Percentiles rank a stretch among this genome's conserved stretches.
Conservation (phyloP, 1,140 invertebrate species). For the Drosophila arizonae region DNA sequence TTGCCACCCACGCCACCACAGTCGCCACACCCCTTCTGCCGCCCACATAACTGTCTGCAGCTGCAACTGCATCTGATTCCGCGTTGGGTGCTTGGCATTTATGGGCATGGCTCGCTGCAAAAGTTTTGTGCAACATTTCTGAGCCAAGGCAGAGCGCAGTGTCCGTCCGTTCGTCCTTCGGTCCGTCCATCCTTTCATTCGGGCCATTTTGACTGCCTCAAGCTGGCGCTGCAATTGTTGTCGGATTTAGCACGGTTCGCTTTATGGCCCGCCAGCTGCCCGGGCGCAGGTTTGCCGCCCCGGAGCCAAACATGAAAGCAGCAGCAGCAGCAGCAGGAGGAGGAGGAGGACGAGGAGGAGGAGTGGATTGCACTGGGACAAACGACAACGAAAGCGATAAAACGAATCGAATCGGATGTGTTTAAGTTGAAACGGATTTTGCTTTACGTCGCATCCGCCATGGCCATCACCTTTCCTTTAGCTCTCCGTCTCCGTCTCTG, state of each 20-base stretch:
- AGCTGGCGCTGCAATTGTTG: conserved; percentile 58
- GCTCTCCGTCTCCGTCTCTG: too few relatives aligned
- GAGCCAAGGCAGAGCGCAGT: conserved; percentile 7
- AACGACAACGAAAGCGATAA: conserved; percentile 30
- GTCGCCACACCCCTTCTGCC: not conserved
- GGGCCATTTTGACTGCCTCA: conserved; percentile 53
- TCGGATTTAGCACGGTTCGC: conserved; percentile 64
- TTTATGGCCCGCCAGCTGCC: conserved; percentile 61
- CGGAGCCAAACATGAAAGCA: too few relatives aligned
- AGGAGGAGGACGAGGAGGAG: too few relatives aligned
- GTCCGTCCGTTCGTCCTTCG: too few relatives aligned
- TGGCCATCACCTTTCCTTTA: too few relatives aligned
- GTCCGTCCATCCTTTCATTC: not conserved
- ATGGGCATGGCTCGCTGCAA: conserved; percentile 56
- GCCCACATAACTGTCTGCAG: not conserved
- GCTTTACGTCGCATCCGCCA: conserved; percentile 13
- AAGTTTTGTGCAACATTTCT: conserved; percentile 59
- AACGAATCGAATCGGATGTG: conserved; percentile 66
- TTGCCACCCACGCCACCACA: too few relatives aligned
- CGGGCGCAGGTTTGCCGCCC: conserved; percentile 20
- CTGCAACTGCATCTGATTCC: conserved; percentile 14
- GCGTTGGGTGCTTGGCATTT: conserved; percentile 67
- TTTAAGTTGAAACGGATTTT: conserved; percentile 70
- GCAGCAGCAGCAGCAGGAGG: too few relatives aligned
- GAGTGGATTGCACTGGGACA: conserved; percentile 14